These are phyloP conservation scores for Schizotus pectinicornis DNA, from an alignment of 2,888 invertebrate species.

Conservation along the genomic window DNA sequence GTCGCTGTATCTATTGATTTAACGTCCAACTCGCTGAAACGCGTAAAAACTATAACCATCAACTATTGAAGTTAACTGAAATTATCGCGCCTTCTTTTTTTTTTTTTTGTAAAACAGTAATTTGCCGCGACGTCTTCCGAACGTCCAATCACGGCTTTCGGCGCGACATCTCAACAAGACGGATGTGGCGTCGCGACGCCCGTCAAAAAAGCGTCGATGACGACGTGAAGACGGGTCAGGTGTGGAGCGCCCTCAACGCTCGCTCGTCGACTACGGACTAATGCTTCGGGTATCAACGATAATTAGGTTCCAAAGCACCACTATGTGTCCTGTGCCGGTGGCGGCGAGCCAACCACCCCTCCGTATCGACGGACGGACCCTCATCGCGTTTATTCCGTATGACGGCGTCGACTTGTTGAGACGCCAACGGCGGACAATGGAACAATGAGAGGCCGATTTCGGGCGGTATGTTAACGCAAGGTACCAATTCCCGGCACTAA, in stretches of 20 bases:
- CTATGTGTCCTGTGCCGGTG: conserved; percentile 22
- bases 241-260: conserved; percentile 18
- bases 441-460: conserved; percentile 1
- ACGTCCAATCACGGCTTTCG: conserved; percentile 5
- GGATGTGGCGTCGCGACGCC: conserved; percentile 11
- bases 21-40: too few species aligned
- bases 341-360: conserved; percentile 14
- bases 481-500: too few species aligned
- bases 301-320: conserved; percentile 29
- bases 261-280: conserved; percentile 24
- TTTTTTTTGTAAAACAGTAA: not conserved
- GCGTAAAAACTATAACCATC: too few species aligned
- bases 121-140: conserved; percentile 1
- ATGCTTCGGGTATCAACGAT: conserved; percentile 22
- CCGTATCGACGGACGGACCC: not conserved
- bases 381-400: conserved; percentile 2
- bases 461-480: not conserved
- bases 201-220: conserved; percentile 2
- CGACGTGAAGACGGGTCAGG: conserved; percentile 13
- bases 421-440: not conserved
- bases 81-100: too few species aligned
- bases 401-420: not conserved
- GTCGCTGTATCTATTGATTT: too few species aligned
- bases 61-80: too few species aligned
- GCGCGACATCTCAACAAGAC: conserved; percentile 6